Base-by-base conservation (phyloP, 2,888 invertebrate species). In the Aspidapion aeneum region DNA sequence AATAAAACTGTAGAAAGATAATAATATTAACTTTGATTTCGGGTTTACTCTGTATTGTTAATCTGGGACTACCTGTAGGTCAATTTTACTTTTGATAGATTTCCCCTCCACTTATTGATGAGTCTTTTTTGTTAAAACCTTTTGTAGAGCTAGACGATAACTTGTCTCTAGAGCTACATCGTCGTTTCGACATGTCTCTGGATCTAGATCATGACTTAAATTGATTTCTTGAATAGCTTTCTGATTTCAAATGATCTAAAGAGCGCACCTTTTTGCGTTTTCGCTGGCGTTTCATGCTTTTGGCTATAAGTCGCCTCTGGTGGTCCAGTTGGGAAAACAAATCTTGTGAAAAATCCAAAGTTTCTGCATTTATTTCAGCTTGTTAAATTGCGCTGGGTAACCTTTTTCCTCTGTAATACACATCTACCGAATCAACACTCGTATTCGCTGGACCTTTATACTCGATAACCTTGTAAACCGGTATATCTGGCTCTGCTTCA, bases 401-500 rank as follows among this genome's bases (percentile, higher is more conserved):
- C 21, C 97, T 84, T 74, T 89, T 86, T 0, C 93, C 94, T 72
- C 91, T 85, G 82, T 99, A 99, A 82, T 98, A 99, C 9, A 99
- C 99, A 21, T 97, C 98, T 55, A 99, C 98, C 0, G 92, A 94
- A 81, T 98, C 99, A 59, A 94, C 90, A 59, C 98, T 86, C 0
- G 96, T 97, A 81, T 99, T 99, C 0, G 98, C 98, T 0, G 98
- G 98, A 0, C 99, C 99, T 77, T 94, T 90, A 74, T 94, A 94
- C 78, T 96, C 94, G 70, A 98, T 94, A 50, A 98, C 96, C 78
- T 96, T 98, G 80, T 99, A 99, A 1, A 94, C 86, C 0, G 99
- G 99, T 79, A 99, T 97, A 76, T 98, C 97, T 0, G 99, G 98
- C 75, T 97, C 97, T 1, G 94, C 94, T 0, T 96, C 96, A 74